Percentiles rank a stretch among this genome's conserved stretches.
Conservation (phyloP, 2,797 vertebrate genomes). For the Paramormyrops hopkinsi region DNA sequence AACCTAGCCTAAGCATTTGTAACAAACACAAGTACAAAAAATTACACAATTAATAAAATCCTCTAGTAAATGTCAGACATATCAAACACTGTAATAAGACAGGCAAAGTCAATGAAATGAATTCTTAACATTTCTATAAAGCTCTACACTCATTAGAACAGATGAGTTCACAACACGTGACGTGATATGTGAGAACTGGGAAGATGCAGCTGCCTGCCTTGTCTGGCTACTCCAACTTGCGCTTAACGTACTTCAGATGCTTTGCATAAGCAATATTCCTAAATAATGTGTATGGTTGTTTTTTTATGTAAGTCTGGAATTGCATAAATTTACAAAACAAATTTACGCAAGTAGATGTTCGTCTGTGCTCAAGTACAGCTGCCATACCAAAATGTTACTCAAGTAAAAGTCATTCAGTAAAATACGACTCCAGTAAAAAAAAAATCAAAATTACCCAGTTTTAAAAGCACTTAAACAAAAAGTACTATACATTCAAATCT, state of each 20-base stretch:
- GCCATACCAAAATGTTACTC: neutral
- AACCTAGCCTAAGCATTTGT: neutral
- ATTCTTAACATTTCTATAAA: neutral
- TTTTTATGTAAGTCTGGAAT: neutral
- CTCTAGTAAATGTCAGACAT: neutral
- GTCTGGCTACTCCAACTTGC: neutral
- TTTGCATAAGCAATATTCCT: neutral
- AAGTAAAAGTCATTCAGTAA: neutral
- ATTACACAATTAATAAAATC: neutral
- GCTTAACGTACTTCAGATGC: neutral
- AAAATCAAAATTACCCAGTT: too few relatives aligned
- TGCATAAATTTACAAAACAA: neutral
- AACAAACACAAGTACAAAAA: neutral
- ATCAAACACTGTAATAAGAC: neutral
- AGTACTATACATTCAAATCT: neutral
- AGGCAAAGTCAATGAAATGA: neutral
- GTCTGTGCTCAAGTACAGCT: neutral
- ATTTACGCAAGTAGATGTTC: neutral
- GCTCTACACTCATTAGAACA: neutral
- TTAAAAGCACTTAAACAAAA: neutral
- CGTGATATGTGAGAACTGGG: neutral
- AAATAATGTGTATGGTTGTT: neutral
- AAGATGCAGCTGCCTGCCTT: neutral
- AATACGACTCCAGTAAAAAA: neutral
- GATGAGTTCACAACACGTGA: neutral